Evolutionary conservation across 2,113 vertebrate species (phyloP).

Genomic region (Ibidorhyncha struthersii): DNA sequence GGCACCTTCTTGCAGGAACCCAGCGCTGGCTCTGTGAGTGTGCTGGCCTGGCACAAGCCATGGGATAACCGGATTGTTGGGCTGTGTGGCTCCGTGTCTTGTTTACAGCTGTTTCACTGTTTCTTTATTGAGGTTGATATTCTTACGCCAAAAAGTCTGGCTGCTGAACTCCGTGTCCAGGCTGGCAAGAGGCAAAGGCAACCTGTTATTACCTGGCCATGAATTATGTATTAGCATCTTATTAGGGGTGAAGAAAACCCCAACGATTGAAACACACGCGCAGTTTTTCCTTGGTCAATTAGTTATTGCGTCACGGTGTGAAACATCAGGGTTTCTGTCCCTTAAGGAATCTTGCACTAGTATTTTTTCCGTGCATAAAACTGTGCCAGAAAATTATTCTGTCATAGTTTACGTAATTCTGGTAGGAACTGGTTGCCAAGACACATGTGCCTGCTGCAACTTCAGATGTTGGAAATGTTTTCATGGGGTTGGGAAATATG

Average conservation of each 20-base stretch:
- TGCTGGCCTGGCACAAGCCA: background rate
- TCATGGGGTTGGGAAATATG: background rate
- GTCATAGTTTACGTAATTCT: background rate
- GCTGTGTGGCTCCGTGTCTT: background rate
- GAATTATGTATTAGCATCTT: background rate
- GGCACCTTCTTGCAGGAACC: fast-evolving
- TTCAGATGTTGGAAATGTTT: background rate
- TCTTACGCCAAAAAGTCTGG: fast-evolving
- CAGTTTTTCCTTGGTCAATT: background rate
- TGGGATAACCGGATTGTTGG: fast-evolving
- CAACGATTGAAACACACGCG: background rate
- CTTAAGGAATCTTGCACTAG: background rate
- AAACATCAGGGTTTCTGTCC: background rate
- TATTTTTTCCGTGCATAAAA: background rate
- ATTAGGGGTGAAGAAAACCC: background rate
- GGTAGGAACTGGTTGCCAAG: background rate
- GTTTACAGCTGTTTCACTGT: background rate
- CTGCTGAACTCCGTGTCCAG: background rate
- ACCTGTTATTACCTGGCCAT: background rate
- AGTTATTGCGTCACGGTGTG: background rate
- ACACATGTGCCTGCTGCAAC: background rate
- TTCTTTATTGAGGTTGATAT: background rate
- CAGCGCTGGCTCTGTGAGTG: fast-evolving
- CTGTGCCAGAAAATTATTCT: background rate
- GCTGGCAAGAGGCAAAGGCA: background rate